phyloP scores from a whole-genome alignment of 2,888 invertebrate genomes.

The Macrophya alboannulata region DNA sequence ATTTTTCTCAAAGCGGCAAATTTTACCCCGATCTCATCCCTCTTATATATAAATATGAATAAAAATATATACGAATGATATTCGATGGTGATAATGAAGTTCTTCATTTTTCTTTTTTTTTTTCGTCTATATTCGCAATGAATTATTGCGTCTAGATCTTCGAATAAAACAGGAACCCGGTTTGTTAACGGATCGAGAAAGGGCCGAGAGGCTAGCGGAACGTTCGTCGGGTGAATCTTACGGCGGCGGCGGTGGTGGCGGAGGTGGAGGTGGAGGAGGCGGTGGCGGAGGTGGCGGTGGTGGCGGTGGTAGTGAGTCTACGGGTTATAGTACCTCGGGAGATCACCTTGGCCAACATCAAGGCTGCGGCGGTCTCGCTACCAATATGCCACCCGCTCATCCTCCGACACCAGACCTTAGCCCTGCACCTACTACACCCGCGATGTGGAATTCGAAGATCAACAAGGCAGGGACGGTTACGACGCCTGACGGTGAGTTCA shows the following conservation, averaged over 20 bases:
- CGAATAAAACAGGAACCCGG: conserved; percentile 84
- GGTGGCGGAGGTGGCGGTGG: conserved; percentile 75
- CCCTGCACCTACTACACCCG: conserved; percentile 78
- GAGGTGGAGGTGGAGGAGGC: conserved; percentile 67
- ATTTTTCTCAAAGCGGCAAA: too few relatives aligned
- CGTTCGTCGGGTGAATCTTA: conserved; percentile 75
- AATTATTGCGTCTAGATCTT: conserved; percentile 70
- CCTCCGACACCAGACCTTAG: conserved; percentile 81
- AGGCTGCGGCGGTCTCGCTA: conserved; percentile 77
- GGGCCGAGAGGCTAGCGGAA: conserved; percentile 76
- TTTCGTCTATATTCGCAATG: too few relatives aligned
- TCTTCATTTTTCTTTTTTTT: not conserved
- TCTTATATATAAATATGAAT: too few relatives aligned
- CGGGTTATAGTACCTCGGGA: conserved; percentile 70
- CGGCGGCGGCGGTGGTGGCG: conserved; percentile 74
- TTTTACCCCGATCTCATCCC: too few relatives aligned
- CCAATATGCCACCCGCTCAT: conserved; percentile 80
- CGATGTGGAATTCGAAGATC: conserved; percentile 83
- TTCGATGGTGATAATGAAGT: not conserved
- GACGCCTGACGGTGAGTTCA: conserved; percentile 90
- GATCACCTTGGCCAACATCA: conserved; percentile 70
- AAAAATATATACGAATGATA: too few relatives aligned
- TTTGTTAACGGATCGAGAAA: conserved; percentile 79
- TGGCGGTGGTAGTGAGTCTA: conserved; percentile 69
- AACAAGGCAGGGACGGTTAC: conserved; percentile 90